A percentile compares a stretch with the other conserved stretches of the same genome.
Evolutionary conservation across 1,140 invertebrate genomes (phyloP).

Genomic region (Drosophila pectinifera): DNA sequence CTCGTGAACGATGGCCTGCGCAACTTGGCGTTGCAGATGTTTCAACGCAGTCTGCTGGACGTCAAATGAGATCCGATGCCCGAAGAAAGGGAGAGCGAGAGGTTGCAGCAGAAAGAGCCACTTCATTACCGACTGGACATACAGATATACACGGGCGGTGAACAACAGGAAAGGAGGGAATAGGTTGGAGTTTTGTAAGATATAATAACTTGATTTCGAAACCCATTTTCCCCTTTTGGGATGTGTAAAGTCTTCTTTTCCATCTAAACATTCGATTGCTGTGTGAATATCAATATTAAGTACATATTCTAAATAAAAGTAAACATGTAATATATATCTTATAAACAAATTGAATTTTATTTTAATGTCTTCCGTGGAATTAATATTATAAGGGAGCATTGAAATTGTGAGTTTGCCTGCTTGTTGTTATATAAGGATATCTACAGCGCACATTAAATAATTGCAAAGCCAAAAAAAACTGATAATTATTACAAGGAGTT

Average conservation of each 20-base stretch:
- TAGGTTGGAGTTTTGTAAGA: neutral
- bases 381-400: neutral
- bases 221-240: too few relatives aligned
- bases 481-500: too few relatives aligned
- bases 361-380: slow-evolving; percentile 2
- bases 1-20: slow-evolving; percentile 65
- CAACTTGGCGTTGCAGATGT: slow-evolving; percentile 69
- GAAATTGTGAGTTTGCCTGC: neutral
- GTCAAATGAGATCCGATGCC: slow-evolving; percentile 70
- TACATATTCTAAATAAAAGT: neutral
- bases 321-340: slow-evolving; percentile 3
- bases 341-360: slow-evolving; percentile 9
- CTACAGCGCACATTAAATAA: neutral
- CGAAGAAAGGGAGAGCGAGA: slow-evolving; percentile 11
- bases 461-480: neutral
- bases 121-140: slow-evolving; percentile 52
- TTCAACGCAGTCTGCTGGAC: slow-evolving; percentile 65
- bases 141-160: slow-evolving; percentile 46
- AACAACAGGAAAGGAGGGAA: neutral
- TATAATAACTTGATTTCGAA: neutral
- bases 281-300: neutral
- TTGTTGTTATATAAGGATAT: neutral
- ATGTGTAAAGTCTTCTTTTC: neutral
- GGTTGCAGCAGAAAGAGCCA: slow-evolving; percentile 12
- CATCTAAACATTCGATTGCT: neutral